These are phyloP conservation scores for Xyrauchen texanus DNA, from an alignment of 2,113 vertebrate genomes.

Conservation along the genomic window DNA sequence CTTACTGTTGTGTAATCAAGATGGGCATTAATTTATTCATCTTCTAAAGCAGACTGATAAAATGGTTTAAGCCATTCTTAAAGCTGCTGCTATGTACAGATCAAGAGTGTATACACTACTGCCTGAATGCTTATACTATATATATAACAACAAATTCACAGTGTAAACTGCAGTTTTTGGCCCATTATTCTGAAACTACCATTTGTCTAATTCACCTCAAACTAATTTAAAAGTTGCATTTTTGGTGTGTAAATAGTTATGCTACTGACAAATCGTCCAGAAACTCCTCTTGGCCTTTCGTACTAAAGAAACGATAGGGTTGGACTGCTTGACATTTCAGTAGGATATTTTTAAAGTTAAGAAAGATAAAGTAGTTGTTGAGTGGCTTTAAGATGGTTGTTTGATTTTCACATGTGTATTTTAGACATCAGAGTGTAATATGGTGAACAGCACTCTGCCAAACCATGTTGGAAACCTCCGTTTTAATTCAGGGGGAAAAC, in stretches of 20 bases:
- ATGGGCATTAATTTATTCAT: background rate
- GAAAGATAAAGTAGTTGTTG: slow-evolving; percentile 14
- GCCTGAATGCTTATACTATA: background rate
- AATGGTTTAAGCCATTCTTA: background rate
- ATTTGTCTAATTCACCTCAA: background rate
- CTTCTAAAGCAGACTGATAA: background rate
- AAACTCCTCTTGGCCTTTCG: background rate
- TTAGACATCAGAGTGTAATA: slow-evolving; percentile 38
- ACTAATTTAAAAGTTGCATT: background rate
- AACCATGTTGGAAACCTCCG: slow-evolving; percentile 27
- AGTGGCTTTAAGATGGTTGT: slow-evolving; percentile 12
- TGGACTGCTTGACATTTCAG: background rate
- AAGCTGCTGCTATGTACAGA: background rate
- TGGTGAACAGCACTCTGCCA: slow-evolving; percentile 38
- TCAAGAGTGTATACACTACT: background rate
- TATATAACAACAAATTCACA: background rate
- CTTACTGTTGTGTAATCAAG: background rate
- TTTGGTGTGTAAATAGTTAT: background rate
- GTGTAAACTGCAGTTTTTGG: background rate
- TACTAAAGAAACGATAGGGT: background rate
- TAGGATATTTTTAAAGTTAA: background rate
- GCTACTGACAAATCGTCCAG: too few species aligned
- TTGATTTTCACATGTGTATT: slow-evolving; percentile 36
- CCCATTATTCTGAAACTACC: background rate
- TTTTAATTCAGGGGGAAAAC: slow-evolving; percentile 42